Evolutionary conservation across 2,888 invertebrate species (phyloP), one percentile per base, ranked within the genome.

Genomic region (Parthenolecanium corni): DNA sequence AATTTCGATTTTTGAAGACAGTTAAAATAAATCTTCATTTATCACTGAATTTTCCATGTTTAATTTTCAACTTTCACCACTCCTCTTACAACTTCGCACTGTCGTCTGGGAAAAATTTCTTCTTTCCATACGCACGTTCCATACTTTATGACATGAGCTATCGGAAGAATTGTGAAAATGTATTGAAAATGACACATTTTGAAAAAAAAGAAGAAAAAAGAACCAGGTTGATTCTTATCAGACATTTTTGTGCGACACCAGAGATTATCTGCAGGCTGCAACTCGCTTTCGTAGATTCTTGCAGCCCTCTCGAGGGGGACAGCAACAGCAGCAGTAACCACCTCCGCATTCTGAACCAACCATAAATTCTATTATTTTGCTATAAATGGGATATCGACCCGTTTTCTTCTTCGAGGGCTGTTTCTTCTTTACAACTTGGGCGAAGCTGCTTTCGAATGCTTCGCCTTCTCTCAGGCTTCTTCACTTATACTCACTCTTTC

Each of bases 371-470:
- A 70, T 71, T 71, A 71, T 72, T 71, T 72, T 70, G 70, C 71
- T 70, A 70, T 72, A 71, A 72, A 72, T 71, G 71, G 71, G 71
- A 70, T 72, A 71, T 72, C 70, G 71, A 72, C 70, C 71, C 68
- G 67, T 66, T 57, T 57, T 57, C 46, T 57, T 57, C 57, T 57
- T 57, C 57, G 57, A 25, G 57, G 46, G 44, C 25, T 44, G 57
- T 44, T 44, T 54, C 54, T 54, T 54, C 42, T 54, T 31, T 31
- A 31, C 31, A 31, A 31, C 31, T 40, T 9, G 20, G 40, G 54
- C n/a, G 42, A 42, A 54, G 54, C 54, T 40, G 54, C 24, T 54
- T 31, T 31, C 31, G 31, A 9, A 31, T 31, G 31, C 31, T 31
- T 31, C 31, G 31, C 9, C 5, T 31, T 31, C 31, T 31, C 31